These are phyloP conservation scores for Tuta absoluta DNA, from an alignment of 2,888 invertebrate species.

Conservation along the genomic window DNA sequence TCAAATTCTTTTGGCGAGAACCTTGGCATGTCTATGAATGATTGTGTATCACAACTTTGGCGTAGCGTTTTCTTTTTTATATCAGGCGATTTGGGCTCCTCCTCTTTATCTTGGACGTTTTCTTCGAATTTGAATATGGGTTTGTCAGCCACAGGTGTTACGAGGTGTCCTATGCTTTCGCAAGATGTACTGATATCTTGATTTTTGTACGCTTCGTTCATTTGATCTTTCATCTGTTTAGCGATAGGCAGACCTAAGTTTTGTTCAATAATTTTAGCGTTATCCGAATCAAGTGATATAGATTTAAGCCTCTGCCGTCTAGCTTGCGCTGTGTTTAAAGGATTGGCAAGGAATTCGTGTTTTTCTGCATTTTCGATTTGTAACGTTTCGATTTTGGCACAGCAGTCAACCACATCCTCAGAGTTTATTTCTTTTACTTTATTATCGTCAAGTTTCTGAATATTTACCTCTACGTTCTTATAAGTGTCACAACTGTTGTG, in stretches of 20 bases:
- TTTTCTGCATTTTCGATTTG: conserved; percentile 58
- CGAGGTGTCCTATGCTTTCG: conserved; percentile 66
- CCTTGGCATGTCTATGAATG: conserved; percentile 77
- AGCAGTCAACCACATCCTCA: conserved; percentile 69
- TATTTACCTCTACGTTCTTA: conserved; percentile 64
- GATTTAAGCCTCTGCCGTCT: conserved; percentile 78
- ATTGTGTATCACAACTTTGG: conserved; percentile 73
- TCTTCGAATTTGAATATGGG: conserved; percentile 72
- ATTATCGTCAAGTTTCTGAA: conserved; percentile 59
- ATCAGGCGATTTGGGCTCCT: conserved; percentile 60
- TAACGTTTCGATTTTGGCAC: conserved; percentile 63
- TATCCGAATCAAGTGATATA: conserved; percentile 80
- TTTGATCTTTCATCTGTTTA: conserved; percentile 77
- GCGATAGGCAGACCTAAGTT: conserved; percentile 79
- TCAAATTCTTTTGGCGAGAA: conserved; percentile 79
- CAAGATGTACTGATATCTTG: conserved; percentile 70
- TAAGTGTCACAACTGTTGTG: conserved; percentile 76
- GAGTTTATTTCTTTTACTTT: conserved; percentile 46
- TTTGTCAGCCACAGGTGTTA: conserved; percentile 59
- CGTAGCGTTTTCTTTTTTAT: conserved; percentile 63
- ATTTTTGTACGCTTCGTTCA: conserved; percentile 73
- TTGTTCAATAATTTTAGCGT: conserved; percentile 81
- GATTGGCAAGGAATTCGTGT: conserved; percentile 53
- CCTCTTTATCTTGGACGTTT: conserved; percentile 56
- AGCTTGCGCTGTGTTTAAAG: conserved; percentile 63